Evolutionary conservation across 92 coral and sea anemone species (phyloP), one percentile per base, ranked within the genome.

Genomic region (Epizoanthus scotinus): DNA sequence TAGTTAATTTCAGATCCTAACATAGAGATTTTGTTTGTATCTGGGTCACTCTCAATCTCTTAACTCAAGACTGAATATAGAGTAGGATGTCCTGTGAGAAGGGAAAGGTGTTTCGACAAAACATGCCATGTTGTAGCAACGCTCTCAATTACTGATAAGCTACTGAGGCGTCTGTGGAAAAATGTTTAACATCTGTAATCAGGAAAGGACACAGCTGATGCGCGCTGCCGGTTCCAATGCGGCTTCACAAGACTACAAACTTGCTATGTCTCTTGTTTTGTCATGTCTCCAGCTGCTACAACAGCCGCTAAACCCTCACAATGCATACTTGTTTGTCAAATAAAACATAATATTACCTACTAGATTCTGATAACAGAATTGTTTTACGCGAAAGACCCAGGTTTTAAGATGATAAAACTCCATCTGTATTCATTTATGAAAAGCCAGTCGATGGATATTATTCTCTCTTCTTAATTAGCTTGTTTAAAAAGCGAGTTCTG

Each of bases 261-360:
- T 58, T 47, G 52, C 52, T 13, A 8, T 47, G 14, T 47, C 22
- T 74, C 25, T 40, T 59, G 25, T 75, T 75, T 34, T 59, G 22
- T 24, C 52, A 29, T 70, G 26, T 52, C 65, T 75, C 67, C 67
- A 36, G 67, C 80, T 38, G 54, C 22, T 75, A 17, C 67, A 1
- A 8, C 49, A 57, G 53, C 66, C 49, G 6, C 65, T 28, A 20
- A 27, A 58, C 28, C 50, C 27, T 75, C 49, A 60, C 8, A 75
- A 75, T 20, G 53, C 17, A 5, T 29, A 75, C 42, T 58, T 58
- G 40, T 75, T 60, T 75, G 59, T 59, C 49, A 22, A 59, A 59
- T 20, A 58, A 75, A 75, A 50, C 52, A 9, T 47, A 47, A 47
- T 47, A 47, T 47, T 15, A 47, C 15, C 52, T 6, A 47, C 52